These are phyloP conservation scores for Trichechus manatus DNA, from an alignment of 2,113 vertebrate genomes.

Conservation along the genomic window DNA sequence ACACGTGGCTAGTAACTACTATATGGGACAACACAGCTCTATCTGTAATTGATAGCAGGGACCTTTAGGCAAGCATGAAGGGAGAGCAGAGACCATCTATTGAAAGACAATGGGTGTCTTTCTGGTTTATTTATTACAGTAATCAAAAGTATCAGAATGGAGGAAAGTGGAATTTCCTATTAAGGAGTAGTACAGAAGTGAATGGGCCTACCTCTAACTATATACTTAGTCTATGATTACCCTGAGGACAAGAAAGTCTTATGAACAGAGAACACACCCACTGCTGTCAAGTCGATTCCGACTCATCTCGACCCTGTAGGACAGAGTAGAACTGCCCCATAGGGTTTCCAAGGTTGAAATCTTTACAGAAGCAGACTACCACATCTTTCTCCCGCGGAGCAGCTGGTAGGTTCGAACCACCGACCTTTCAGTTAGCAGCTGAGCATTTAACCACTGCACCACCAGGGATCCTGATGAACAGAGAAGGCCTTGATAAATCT, in stretches of 20 bases:
- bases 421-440: no score
- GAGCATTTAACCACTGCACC: no score
- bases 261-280: background rate
- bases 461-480: no score
- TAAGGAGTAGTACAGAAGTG: background rate
- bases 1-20: background rate
- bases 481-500: background rate
- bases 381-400: no score
- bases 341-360: no score
- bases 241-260: background rate
- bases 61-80: conserved; percentile 31
- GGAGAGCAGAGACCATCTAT: background rate
- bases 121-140: conserved; percentile 8
- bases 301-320: no score
- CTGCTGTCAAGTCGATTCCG: no score
- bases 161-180: background rate
- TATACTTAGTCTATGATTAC: background rate
- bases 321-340: no score
- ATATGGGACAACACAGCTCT: background rate
- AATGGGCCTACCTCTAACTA: background rate
- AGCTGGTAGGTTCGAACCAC: no score
- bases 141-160: conserved; percentile 13
- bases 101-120: background rate
- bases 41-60: conserved; percentile 27
- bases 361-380: no score